phyloP scores from a whole-genome alignment of 1,140 invertebrate species.

The Caerostris darwini region DNA sequence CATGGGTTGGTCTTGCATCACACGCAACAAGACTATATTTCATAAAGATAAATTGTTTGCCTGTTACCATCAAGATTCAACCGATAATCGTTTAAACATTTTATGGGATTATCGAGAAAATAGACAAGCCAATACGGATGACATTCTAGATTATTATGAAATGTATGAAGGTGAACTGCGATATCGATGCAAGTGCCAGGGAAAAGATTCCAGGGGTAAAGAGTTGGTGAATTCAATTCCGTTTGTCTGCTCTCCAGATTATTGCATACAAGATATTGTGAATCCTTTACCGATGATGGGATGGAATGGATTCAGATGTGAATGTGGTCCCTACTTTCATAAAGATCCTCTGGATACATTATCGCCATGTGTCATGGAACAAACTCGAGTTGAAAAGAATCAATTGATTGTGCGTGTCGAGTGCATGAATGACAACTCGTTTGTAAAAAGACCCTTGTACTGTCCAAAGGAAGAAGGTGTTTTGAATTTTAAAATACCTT shows the following conservation, averaged over 20 bases:
- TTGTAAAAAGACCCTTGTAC: not conserved
- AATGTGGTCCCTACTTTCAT: conserved; percentile 2
- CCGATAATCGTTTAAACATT: not conserved
- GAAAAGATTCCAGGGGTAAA: not conserved
- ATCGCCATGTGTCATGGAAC: conserved; percentile 6
- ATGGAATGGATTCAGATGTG: not conserved
- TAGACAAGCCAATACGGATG: not conserved
- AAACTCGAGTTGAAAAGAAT: not conserved
- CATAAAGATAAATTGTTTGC: not conserved
- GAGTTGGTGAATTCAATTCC: not conserved
- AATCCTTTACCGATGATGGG: not conserved
- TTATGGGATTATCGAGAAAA: conserved; percentile 6
- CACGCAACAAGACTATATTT: not conserved
- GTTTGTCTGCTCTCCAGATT: conserved; percentile 16
- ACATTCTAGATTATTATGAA: not conserved
- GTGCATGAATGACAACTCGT: not conserved
- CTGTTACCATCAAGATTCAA: not conserved
- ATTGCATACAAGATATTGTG: not conserved
- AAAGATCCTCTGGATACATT: not conserved
- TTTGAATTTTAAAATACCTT: not conserved
- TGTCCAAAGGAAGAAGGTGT: not conserved
- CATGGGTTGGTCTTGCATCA: not conserved
- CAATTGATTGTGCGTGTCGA: not conserved
- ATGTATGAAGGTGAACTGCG: not conserved
- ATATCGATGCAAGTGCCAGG: conserved; percentile 36